Percentiles rank a stretch among this genome's conserved stretches.
Conservation (phyloP, 1,140 invertebrate species). For the Papilio glaucus region DNA sequence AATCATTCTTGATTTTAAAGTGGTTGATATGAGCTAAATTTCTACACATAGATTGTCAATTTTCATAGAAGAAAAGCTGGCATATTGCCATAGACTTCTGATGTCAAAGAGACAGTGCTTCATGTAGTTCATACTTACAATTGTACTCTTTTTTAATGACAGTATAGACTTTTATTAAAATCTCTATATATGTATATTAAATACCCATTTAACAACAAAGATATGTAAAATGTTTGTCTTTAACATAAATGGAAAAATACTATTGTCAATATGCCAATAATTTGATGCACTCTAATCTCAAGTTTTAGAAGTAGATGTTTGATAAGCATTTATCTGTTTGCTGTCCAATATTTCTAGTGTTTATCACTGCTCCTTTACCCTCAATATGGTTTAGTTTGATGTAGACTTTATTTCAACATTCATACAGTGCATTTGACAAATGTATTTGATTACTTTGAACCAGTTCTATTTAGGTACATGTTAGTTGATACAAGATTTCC, state of each 20-base stretch:
- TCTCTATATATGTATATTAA: too few species aligned
- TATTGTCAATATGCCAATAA: constrained; percentile 15
- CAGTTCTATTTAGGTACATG: constrained; percentile 10
- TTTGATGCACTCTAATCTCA: constrained; percentile 24
- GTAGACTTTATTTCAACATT: constrained; percentile 19
- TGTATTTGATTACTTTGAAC: constrained; percentile 24
- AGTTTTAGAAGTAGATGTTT: constrained; percentile 29
- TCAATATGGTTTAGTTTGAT: constrained; percentile 31
- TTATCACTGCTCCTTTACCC: constrained; percentile 22
- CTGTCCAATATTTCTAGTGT: constrained; percentile 27
- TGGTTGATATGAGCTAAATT: constrained; percentile 1
- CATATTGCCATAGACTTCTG: constrained; percentile 2
- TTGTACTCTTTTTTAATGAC: background rate
- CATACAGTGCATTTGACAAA: background rate
- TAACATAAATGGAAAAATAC: background rate
- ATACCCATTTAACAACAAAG: too few species aligned
- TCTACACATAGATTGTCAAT: constrained; percentile 18
- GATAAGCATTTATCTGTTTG: constrained; percentile 35
- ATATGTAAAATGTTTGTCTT: background rate
- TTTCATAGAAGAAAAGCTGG: constrained; percentile 14
- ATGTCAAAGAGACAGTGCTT: constrained; percentile 11
- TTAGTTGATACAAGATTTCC: background rate
- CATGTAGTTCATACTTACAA: background rate
- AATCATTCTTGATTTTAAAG: background rate
- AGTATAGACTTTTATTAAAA: background rate